Evolutionary conservation across 2,113 vertebrate genomes (phyloP), one percentile per base, ranked within the genome.

Genomic region (Nerophis ophidion): DNA sequence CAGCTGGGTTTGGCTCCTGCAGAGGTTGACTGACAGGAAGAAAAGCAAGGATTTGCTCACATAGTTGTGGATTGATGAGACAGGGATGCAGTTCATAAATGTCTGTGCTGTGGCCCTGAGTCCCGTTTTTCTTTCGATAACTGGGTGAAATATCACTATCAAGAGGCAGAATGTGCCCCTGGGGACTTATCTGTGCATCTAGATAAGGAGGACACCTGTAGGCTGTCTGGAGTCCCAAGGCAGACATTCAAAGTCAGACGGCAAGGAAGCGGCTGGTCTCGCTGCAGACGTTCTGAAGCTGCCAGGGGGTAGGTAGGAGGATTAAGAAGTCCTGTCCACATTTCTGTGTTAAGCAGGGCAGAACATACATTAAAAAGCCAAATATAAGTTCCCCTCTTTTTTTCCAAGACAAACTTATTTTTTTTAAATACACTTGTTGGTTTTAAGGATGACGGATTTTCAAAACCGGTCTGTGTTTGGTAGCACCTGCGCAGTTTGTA

Each of bases 171-270:
- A 44, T 44, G 40, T 44, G 40, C 12, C 40, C 40, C 40, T 44
- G 3, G 48, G 65, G 51, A 60, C 70, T 82, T 84, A 83, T 84
- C 77, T 85, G 67, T 73, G 79, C 68, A 77, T 83, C 74, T 63
- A 72, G 79, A 86, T 84, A 83, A 81, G 72, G 10, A 13, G 55
- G 58, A 45, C 62, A 65, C 63, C 68, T 48, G 42, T 76, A 64
- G 63, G 33, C 47, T 48, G 3, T 78, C 62, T 60, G 19, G 8
- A 35, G 59, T 69, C 61, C 46, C 61, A 38, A 17, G 63, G 58
- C 59, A 7, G 17, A 42, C 36, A 44, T 64, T 38, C 54, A 42
- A 57, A 71, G 74, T 71, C 61, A 49, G 63, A 52, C 70, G 1
- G 48, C 11, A 0, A 60, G 73, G 72, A 80, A 63, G 68, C 57